Evolutionary conservation across 2,113 vertebrate genomes (phyloP), one percentile per base, ranked within the genome.

Genomic region (Leucopsar rothschildi): DNA sequence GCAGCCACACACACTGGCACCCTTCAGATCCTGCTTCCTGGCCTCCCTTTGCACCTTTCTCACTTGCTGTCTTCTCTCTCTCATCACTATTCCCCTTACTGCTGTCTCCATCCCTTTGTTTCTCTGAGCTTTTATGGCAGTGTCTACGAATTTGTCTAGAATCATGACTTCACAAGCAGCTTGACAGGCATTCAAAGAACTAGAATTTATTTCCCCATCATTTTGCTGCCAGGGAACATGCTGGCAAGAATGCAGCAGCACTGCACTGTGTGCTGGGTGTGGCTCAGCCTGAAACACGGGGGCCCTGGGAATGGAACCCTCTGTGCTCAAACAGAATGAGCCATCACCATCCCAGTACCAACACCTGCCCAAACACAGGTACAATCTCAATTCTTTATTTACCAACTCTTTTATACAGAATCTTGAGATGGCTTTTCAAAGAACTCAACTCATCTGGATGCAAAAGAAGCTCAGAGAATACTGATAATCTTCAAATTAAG

Each of bases 171-270:
- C 90, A 97, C 93, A 78, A 88, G 47, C 64, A 78, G 49, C 59
- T 18, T 81, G 89, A 88, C 83, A 84, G 59, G 68, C 94, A 68
- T 86, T 79, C 55, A 52, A n/a, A 86, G 75, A 81, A 47, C 50
- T 33, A 40, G 66, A 57, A 92, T 96, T 90, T 93, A 92, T 83
- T 80, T 94, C 69, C 72, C 60, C 76, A 57, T 81, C 21, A 21
- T 50, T 79, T 49, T 95, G 88, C 92, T 97, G 92, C 81, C 50
- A 91, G 64, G 71, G 71, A 68, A 92, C 25, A 73, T 24, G 49
- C 66, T 82, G 50, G 60, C 42, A 61, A 66, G 93, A 63, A 80
- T 20, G 33, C 90, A 77, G 55, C 31, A 24, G 16, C 21, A 5
- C 39, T 31, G 52, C 80, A 77, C 91, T 4, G 56, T 37, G 42